Percentiles rank a stretch among this genome's conserved stretches.
Evolutionary conservation across 1,140 invertebrate genomes (phyloP).

Genomic region (Batillaria attramentaria): DNA sequence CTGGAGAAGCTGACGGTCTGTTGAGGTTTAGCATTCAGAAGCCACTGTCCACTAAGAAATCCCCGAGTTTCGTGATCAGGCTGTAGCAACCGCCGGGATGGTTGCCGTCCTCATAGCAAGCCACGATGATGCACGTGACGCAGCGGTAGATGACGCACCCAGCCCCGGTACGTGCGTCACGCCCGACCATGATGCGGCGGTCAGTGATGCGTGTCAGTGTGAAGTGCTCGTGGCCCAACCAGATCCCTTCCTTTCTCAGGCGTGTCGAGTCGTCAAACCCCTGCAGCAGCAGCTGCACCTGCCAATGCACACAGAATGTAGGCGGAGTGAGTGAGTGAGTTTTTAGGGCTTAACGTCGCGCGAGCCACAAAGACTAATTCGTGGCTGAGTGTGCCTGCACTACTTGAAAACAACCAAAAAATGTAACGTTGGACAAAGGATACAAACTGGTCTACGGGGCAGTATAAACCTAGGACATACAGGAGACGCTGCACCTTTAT

Average conservation of each 20-base stretch:
- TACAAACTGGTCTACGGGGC: no score
- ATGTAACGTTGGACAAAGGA: no score
- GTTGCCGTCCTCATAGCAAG: constrained; percentile 54
- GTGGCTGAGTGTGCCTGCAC: no score
- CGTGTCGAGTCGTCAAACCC: constrained; percentile 52
- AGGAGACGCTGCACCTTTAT: no score
- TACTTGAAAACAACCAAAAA: no score
- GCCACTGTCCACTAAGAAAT: constrained; percentile 55
- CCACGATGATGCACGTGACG: constrained; percentile 50
- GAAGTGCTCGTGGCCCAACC: constrained; percentile 40
- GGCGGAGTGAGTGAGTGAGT: no score
- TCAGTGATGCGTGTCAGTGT: constrained; percentile 54
- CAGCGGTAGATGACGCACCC: constrained; percentile 58
- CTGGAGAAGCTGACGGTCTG: no score
- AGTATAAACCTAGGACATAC: no score
- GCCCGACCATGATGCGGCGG: constrained; percentile 50
- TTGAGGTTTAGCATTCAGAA: no score
- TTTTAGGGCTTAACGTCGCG: no score
- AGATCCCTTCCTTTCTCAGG: constrained; percentile 48
- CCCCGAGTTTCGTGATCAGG: constrained; percentile 53
- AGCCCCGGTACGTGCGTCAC: constrained; percentile 45
- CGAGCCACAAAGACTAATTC: no score
- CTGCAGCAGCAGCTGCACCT: constrained; percentile 40
- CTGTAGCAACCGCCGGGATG: constrained; percentile 56
- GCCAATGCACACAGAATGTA: no score